Conservation (phyloP, 2,797 vertebrate species). For the Chelmon rostratus region DNA sequence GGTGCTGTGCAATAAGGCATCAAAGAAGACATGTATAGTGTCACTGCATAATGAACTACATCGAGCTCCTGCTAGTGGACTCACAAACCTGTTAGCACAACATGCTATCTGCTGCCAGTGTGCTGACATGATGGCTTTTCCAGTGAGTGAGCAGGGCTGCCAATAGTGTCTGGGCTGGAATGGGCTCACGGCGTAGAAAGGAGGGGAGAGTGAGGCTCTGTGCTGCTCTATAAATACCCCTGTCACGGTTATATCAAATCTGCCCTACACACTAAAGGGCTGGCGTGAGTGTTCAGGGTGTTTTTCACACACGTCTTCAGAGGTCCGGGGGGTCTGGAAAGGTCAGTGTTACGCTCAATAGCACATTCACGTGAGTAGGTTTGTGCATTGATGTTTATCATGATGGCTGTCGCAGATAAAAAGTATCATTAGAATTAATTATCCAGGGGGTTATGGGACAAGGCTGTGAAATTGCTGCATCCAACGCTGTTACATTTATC, state of each 20-base stretch:
- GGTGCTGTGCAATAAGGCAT: conserved; percentile 71
- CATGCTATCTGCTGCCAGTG: conserved; percentile 82
- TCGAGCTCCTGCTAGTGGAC: conserved; percentile 67
- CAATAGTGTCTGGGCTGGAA: conserved; percentile 84
- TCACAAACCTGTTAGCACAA: conserved; percentile 84
- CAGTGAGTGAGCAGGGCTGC: conserved; percentile 84
- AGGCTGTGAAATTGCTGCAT: conserved; percentile 75
- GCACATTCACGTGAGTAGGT: conserved; percentile 77
- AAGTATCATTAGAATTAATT: conserved; percentile 84
- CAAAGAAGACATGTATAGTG: conserved; percentile 73
- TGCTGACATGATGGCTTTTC: conserved; percentile 88
- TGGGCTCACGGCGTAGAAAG: conserved; percentile 71
- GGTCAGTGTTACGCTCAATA: conserved; percentile 82
- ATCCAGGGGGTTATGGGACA: conserved; percentile 77
- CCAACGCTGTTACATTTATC: conserved; percentile 67
- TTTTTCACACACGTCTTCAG: conserved; percentile 75
- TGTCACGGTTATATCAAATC: conserved; percentile 85
- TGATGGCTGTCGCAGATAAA: conserved; percentile 79
- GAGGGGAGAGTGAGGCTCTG: conserved; percentile 66
- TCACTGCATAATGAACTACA: conserved; percentile 77
- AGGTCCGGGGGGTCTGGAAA: conserved; percentile 79
- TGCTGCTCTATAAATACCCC: conserved; percentile 85
- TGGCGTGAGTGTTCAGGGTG: conserved; percentile 74
- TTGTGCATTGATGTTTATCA: conserved; percentile 80
- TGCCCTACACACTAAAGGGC: conserved; percentile 77